A percentile compares a stretch with the other conserved stretches of the same genome.
Conservation (phyloP, 2,113 vertebrate species). For the Cathartes aura region DNA sequence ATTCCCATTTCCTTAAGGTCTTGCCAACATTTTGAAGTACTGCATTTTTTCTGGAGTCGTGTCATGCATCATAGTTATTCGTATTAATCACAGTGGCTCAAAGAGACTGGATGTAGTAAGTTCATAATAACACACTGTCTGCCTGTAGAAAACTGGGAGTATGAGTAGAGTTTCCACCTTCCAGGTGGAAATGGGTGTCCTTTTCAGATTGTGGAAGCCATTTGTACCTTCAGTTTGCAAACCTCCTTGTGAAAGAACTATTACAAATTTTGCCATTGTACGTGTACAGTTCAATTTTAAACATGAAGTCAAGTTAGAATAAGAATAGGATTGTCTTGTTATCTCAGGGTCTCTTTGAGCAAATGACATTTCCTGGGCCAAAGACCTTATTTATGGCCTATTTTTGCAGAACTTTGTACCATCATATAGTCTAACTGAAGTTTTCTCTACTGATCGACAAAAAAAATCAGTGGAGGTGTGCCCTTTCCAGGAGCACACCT, state of each 20-base stretch:
- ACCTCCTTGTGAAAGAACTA: background rate
- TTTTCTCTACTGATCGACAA: background rate
- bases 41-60: background rate
- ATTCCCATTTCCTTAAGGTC: background rate
- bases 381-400: background rate
- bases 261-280: background rate
- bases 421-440: background rate
- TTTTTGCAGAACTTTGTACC: background rate
- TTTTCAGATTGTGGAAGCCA: background rate
- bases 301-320: background rate
- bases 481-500: background rate
- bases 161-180: background rate
- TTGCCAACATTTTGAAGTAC: constrained; percentile 22
- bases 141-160: background rate
- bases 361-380: background rate
- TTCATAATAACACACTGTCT: background rate
- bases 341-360: background rate
- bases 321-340: background rate
- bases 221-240: background rate
- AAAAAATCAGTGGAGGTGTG: background rate
- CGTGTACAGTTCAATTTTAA: background rate
- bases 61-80: background rate
- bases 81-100: background rate
- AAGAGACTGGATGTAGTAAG: background rate
- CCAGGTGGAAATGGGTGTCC: background rate